Conservation (phyloP, 2,113 vertebrate species). For the Micronycteris hirsuta region DNA sequence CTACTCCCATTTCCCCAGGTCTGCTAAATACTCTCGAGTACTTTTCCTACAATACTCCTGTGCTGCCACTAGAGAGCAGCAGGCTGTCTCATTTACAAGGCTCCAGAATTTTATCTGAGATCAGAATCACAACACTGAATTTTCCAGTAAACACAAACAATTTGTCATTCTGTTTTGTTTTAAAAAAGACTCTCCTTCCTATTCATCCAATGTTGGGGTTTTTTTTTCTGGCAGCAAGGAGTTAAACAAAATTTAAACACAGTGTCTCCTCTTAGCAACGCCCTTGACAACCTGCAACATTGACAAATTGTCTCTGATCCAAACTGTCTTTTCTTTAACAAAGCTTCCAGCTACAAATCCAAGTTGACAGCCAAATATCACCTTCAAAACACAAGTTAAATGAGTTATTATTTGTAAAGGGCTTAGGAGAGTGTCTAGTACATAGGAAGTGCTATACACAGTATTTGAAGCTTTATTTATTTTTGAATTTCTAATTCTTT, state of each 20-base stretch:
- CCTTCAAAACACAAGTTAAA: slow-evolving; percentile 72
- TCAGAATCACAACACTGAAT: background rate
- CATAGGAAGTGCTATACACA: slow-evolving; percentile 1
- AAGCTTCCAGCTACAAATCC: slow-evolving; percentile 66
- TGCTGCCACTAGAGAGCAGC: slow-evolving; percentile 8
- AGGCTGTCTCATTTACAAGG: background rate
- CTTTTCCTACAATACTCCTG: slow-evolving; percentile 36
- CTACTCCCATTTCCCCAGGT: background rate
- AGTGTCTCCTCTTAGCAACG: slow-evolving; percentile 56
- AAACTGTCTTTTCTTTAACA: slow-evolving; percentile 60
- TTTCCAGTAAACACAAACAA: background rate
- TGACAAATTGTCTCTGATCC: slow-evolving; percentile 67
- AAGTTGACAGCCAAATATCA: slow-evolving; percentile 62
- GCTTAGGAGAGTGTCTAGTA: slow-evolving; percentile 37
- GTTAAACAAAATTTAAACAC: slow-evolving; percentile 64
- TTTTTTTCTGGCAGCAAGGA: background rate
- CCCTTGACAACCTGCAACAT: slow-evolving; percentile 71
- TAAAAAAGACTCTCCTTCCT: background rate
- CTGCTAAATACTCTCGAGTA: background rate
- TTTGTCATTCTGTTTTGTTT: background rate
- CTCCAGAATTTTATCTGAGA: background rate
- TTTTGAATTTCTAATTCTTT: slow-evolving; percentile 3
- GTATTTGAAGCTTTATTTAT: slow-evolving; percentile 56
- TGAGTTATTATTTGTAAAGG: slow-evolving; percentile 70
- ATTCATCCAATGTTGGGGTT: background rate